Evolutionary conservation across 2,888 invertebrate species (phyloP).

Genomic region (Tubiluchus corallicola): DNA sequence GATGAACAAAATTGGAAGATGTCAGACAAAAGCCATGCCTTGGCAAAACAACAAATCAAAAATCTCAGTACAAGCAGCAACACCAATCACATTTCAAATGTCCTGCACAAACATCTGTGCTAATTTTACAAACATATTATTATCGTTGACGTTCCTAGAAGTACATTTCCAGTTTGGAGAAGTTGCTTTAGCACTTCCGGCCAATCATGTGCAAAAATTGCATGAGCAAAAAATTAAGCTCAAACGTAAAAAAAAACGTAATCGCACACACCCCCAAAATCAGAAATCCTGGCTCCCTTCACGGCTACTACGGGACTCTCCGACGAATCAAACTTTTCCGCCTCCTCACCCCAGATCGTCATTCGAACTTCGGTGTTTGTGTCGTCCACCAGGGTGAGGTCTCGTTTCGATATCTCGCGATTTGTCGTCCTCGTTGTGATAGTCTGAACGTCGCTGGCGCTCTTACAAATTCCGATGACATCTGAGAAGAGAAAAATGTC

Average conservation of each 20-base stretch:
- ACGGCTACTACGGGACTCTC: slow-evolving; percentile 61
- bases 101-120: too few species aligned
- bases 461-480: slow-evolving; percentile 69
- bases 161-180: too few species aligned
- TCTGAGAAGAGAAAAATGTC: slow-evolving; percentile 38
- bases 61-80: too few species aligned
- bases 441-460: slow-evolving; percentile 45
- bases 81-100: too few species aligned
- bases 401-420: slow-evolving; percentile 70
- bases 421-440: slow-evolving; percentile 53
- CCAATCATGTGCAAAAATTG: background rate
- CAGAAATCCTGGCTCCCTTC: slow-evolving; percentile 63
- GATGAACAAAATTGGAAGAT: too few species aligned
- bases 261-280: slow-evolving; percentile 49
- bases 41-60: too few species aligned
- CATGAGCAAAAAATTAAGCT: slow-evolving; percentile 4
- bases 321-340: slow-evolving; percentile 55
- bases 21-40: too few species aligned
- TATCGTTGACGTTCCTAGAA: too few species aligned
- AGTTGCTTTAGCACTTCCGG: too few species aligned
- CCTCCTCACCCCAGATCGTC: slow-evolving; percentile 74
- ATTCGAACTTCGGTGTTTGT: slow-evolving; percentile 53
- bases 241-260: slow-evolving; percentile 9
- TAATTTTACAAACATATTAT: too few species aligned
- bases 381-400: slow-evolving; percentile 65